These are phyloP conservation scores for Dasyprocta punctata DNA, from an alignment of 2,113 vertebrate genomes.

Conservation along the genomic window DNA sequence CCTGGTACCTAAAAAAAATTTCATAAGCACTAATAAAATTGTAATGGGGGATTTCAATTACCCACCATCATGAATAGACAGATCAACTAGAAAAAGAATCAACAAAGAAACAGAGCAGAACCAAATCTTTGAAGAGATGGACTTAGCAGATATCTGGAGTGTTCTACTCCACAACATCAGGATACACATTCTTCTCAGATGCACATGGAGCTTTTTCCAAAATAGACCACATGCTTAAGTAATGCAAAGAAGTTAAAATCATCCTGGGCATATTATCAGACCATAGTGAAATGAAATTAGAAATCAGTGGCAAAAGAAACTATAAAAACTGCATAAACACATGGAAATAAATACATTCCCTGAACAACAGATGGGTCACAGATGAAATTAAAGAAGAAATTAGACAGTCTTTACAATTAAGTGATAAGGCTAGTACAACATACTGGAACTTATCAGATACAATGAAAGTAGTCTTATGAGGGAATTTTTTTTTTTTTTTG, in stretches of 20 bases:
- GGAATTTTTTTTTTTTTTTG: no score
- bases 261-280: not conserved
- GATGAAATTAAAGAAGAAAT: not conserved
- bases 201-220: not conserved
- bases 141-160: not conserved
- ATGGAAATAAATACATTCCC: not conserved
- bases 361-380: not conserved
- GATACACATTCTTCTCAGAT: not conserved
- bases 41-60: not conserved
- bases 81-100: not conserved
- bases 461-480: not conserved
- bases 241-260: not conserved
- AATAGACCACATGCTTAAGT: not conserved
- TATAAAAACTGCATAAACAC: not conserved
- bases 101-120: not conserved
- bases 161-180: not conserved
- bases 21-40: not conserved
- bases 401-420: not conserved
- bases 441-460: not conserved
- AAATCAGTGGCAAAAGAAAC: not conserved
- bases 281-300: not conserved
- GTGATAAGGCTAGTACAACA: not conserved
- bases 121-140: not conserved
- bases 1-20: not conserved
- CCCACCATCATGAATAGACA: not conserved